A percentile compares a stretch with the other conserved stretches of the same genome.
phyloP scores from a whole-genome alignment of 2,888 invertebrate genomes.

The Serripes groenlandicus region DNA sequence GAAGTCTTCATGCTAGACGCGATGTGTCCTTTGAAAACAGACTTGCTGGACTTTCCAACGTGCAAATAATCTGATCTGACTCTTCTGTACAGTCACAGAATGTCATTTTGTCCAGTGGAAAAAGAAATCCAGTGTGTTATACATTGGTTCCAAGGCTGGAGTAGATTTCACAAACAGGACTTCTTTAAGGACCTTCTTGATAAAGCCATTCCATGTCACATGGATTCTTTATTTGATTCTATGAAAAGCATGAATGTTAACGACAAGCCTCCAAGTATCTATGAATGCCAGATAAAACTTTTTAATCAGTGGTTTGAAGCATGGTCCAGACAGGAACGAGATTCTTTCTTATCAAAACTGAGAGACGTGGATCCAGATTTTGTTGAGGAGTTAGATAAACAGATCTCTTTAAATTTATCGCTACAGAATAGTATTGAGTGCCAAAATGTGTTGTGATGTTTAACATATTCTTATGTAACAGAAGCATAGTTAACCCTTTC shows the following conservation, averaged over 20 bases:
- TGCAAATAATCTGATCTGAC: no score
- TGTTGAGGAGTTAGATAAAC: constrained; percentile 82
- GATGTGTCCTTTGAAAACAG: no score
- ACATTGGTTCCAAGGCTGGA: constrained; percentile 84
- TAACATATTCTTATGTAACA: no score
- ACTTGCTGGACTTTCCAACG: no score
- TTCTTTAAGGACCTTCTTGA: constrained; percentile 82
- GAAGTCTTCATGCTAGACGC: no score
- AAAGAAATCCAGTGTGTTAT: constrained; percentile 81
- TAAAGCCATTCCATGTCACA: constrained; percentile 81
- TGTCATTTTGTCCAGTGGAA: constrained; percentile 73
- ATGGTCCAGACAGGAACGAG: constrained; percentile 84
- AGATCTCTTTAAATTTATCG: constrained; percentile 57
- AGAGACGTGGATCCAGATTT: constrained; percentile 82
- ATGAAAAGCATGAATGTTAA: constrained; percentile 78
- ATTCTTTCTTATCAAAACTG: constrained; percentile 82
- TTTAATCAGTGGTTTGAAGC: constrained; percentile 86
- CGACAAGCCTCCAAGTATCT: constrained; percentile 86
- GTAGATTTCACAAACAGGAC: constrained; percentile 78
- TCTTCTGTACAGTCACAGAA: no score
- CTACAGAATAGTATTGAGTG: constrained; percentile 55
- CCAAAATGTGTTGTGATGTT: no score
- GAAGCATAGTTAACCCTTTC: no score
- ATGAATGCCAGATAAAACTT: constrained; percentile 86
- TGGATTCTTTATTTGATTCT: constrained; percentile 81